A percentile compares a stretch with the other conserved stretches of the same genome.
Evolutionary conservation across 2,888 invertebrate genomes (phyloP).

Genomic region (Microctonus brassicae): DNA sequence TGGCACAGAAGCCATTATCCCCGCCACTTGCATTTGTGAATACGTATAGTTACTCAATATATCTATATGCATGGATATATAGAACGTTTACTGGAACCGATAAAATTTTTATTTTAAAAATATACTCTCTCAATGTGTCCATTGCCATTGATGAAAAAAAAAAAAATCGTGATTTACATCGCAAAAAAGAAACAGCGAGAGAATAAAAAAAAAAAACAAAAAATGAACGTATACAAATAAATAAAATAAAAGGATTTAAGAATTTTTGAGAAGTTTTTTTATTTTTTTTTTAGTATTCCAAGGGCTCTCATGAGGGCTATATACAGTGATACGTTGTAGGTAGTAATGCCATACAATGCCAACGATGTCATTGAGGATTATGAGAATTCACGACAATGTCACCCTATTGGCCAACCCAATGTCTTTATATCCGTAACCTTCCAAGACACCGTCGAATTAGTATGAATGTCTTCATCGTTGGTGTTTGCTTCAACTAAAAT

Average conservation of each 20-base stretch:
- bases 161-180: not conserved
- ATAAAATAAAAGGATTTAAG: not conserved
- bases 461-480: conserved; percentile 21
- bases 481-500: not conserved
- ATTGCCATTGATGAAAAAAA: not conserved
- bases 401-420: conserved; percentile 10
- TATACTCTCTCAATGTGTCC: not conserved
- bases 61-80: not conserved
- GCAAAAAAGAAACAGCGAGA: not conserved
- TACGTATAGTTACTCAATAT: conserved; percentile 6
- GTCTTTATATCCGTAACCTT: conserved; percentile 6
- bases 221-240: too few species aligned
- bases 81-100: conserved; percentile 11
- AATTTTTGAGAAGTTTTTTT: not conserved
- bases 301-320: not conserved
- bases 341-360: not conserved
- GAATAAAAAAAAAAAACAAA: not conserved
- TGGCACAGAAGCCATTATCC: conserved; percentile 46
- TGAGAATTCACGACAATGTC: conserved; percentile 29
- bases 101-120: conserved; percentile 21
- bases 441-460: conserved; percentile 2
- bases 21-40: conserved; percentile 7
- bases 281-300: not conserved
- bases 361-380: conserved; percentile 19
- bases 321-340: not conserved